Evolutionary conservation across 2,888 invertebrate species (phyloP).

Genomic region (Aricia artaxerxes): DNA sequence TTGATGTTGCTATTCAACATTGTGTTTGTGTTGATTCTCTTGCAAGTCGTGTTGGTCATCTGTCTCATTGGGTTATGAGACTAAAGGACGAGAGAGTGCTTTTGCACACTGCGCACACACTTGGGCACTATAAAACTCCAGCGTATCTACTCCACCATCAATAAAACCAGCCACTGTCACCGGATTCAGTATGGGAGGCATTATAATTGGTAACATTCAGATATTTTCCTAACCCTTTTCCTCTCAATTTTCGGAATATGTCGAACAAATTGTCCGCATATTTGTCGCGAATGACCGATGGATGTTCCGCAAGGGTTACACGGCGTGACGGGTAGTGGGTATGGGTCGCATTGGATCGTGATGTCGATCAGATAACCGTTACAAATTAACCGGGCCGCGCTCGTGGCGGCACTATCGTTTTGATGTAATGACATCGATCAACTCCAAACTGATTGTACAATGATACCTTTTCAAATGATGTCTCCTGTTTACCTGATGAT

Average conservation of each 20-base stretch:
- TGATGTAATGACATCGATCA: constrained; percentile 63
- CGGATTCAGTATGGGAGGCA: too few species aligned
- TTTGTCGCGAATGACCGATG: constrained; percentile 9
- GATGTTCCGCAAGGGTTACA: background rate
- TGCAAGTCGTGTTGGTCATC: too few species aligned
- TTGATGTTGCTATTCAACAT: too few species aligned
- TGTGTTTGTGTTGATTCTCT: too few species aligned
- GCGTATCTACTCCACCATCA: too few species aligned
- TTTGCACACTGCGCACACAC: background rate
- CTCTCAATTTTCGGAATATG: background rate
- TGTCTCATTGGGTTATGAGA: too few species aligned
- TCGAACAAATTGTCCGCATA: background rate
- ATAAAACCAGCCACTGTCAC: too few species aligned
- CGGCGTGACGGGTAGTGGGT: background rate
- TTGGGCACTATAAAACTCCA: background rate
- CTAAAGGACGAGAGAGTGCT: too few species aligned
- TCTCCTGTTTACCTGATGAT: too few species aligned
- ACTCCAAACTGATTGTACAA: constrained; percentile 50
- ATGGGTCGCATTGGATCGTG: constrained; percentile 35
- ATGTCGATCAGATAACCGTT: constrained; percentile 59
- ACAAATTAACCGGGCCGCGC: constrained; percentile 65
- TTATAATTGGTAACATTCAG: background rate
- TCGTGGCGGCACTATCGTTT: constrained; percentile 50
- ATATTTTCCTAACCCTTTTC: background rate
- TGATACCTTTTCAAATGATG: constrained; percentile 35